Base-by-base conservation (phyloP, 2,113 vertebrate genomes). In the Rallus limicola region DNA sequence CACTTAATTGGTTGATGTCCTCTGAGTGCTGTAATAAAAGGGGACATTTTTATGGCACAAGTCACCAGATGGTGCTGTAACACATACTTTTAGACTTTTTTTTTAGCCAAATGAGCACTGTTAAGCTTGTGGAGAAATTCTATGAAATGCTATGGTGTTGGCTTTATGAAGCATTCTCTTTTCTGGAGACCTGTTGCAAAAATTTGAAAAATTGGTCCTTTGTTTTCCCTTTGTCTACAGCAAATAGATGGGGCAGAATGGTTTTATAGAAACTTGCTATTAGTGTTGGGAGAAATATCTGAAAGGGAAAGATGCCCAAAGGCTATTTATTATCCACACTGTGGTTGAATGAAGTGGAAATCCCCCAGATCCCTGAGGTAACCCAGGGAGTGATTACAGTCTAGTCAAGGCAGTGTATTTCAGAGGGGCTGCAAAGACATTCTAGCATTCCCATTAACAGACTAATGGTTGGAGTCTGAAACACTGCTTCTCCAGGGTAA, bases 31-130 rank as follows among this genome's bases (percentile, higher is more conserved):
- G 42, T 38, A 56, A 86, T 31, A 68, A 80, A 91, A 86, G 38
- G 55, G 42, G 85, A 90, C 10, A 40, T 67, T 81, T 92, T 93
- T 74, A 91, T 70, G 56, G 52, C 40, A 70, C 29, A 76, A 78
- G 88, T 94, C 96, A 94, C 85, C 94, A 96, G 96, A 81, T 96
- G 96, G 96, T 96, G 95, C 96, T 97, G 68, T 95, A 93, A 88
- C 75, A 93, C 84, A 94, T 46, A 25, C 29, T 29, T 86, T 90
- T 36, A 48, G 29, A 26, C 15, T 38, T 10, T 29, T 82, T 77
- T 79, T 63, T 85, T n/a, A 24, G 76, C 16, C 17, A 56, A 87
- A 14, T 0, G 0, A 91, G 31, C 20, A 21, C 24, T 62, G 31
- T 82, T 90, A 38, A 63, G 31, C 72, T 82, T 52, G n/a, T 70